Evolutionary conservation across 2,888 invertebrate species (phyloP).

Genomic region (Ctena decussata): DNA sequence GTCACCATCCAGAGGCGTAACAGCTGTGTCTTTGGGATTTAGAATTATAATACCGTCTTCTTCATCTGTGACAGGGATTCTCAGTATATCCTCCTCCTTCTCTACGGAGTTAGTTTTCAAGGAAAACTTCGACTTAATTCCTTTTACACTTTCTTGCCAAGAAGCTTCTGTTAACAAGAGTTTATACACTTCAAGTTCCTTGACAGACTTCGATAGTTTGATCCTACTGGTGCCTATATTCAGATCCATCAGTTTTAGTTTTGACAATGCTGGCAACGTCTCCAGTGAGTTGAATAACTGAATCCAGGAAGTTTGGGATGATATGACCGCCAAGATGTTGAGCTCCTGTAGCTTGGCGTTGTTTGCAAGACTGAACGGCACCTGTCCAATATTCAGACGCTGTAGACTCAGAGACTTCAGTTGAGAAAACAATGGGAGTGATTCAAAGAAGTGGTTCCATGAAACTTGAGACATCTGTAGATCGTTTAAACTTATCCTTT

Average conservation of each 20-base stretch:
- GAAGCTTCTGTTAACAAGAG: not conserved
- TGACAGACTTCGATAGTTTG: not conserved
- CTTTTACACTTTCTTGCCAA: not conserved
- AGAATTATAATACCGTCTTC: not conserved
- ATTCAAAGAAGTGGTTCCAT: not conserved
- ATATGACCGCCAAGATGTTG: not conserved
- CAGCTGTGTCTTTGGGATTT: not conserved
- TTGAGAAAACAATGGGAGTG: not conserved
- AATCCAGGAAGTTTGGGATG: not conserved
- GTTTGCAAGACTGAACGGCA: not conserved
- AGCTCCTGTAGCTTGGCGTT: not conserved
- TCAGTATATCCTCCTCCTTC: not conserved
- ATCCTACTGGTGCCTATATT: not conserved
- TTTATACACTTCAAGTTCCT: not conserved
- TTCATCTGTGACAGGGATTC: not conserved
- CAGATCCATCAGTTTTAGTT: not conserved
- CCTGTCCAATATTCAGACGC: not conserved
- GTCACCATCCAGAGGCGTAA: not conserved
- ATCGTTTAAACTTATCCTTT: not conserved
- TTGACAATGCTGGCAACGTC: not conserved
- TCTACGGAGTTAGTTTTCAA: not conserved
- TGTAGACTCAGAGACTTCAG: not conserved
- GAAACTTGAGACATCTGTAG: not conserved
- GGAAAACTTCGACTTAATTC: not conserved
- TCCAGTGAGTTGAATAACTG: not conserved